Evolutionary conservation across 2,888 invertebrate genomes (phyloP).

Genomic region (Drosophila atroscutellata): DNA sequence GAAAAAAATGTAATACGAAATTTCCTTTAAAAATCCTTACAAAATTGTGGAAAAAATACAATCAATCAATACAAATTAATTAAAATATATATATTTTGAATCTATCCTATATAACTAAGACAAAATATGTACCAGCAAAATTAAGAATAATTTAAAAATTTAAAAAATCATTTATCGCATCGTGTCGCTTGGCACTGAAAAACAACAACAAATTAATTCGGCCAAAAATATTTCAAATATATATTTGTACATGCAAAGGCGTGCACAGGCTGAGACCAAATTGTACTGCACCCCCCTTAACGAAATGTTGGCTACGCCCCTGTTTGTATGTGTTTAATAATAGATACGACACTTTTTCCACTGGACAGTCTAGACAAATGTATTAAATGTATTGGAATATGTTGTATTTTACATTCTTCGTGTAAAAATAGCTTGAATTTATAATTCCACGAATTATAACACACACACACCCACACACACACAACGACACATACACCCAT

Average conservation of each 20-base stretch:
- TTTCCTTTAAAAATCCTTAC: neutral
- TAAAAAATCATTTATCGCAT: conserved; percentile 4
- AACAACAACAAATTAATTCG: conserved; percentile 34
- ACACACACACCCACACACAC: conserved; percentile 14
- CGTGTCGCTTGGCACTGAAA: conserved; percentile 20
- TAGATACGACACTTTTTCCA: conserved; percentile 38
- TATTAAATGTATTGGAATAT: conserved; percentile 27
- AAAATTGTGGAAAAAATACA: neutral
- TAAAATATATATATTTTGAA: neutral
- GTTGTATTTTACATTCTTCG: conserved; percentile 25
- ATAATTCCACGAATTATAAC: conserved; percentile 32
- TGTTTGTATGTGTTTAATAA: neutral
- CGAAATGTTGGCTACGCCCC: neutral
- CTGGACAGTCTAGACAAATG: conserved; percentile 49
- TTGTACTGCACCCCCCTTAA: neutral
- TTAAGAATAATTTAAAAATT: neutral
- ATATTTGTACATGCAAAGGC: neutral
- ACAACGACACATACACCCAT: conserved; percentile 8
- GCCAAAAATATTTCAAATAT: conserved; percentile 10
- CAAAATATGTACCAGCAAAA: neutral
- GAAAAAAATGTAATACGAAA: neutral
- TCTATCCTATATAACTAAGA: neutral
- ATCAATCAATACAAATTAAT: neutral
- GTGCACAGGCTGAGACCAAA: neutral
- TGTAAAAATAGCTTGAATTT: conserved; percentile 64